A percentile compares a stretch with the other conserved stretches of the same genome.
phyloP scores from a whole-genome alignment of 2,888 invertebrate genomes.

The Epiblema foenella region DNA sequence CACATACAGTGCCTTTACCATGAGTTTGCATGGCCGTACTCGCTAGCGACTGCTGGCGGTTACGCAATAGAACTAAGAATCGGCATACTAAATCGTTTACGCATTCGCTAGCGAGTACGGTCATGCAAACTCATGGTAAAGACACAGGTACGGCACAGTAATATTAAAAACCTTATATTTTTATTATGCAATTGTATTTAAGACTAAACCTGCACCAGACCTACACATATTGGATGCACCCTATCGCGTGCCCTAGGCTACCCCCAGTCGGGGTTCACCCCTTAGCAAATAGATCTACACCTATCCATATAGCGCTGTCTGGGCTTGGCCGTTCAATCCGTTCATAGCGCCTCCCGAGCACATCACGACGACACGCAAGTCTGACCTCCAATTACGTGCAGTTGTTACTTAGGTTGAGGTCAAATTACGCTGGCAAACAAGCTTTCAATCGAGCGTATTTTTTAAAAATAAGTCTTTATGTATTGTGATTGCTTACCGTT shows the following conservation, averaged over 20 bases:
- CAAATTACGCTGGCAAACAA: background rate
- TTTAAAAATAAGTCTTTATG: no score
- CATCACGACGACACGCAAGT: background rate
- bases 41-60: no score
- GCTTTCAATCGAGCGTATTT: background rate
- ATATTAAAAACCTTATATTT: no score
- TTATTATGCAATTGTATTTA: background rate
- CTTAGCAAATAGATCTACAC: background rate
- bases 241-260: background rate
- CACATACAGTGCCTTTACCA: no score
- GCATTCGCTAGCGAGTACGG: no score
- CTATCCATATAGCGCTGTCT: background rate
- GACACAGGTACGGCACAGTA: no score
- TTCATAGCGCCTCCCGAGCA: background rate
- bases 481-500: no score
- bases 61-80: no score
- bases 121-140: no score
- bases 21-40: no score
- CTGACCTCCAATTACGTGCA: background rate
- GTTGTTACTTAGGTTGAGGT: background rate
- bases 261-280: background rate
- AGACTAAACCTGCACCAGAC: no score
- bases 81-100: no score
- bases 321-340: background rate
- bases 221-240: background rate